Evolutionary conservation across 2,797 vertebrate genomes (phyloP), one percentile per base, ranked within the genome.

Genomic region (Meriones psammophilus): DNA sequence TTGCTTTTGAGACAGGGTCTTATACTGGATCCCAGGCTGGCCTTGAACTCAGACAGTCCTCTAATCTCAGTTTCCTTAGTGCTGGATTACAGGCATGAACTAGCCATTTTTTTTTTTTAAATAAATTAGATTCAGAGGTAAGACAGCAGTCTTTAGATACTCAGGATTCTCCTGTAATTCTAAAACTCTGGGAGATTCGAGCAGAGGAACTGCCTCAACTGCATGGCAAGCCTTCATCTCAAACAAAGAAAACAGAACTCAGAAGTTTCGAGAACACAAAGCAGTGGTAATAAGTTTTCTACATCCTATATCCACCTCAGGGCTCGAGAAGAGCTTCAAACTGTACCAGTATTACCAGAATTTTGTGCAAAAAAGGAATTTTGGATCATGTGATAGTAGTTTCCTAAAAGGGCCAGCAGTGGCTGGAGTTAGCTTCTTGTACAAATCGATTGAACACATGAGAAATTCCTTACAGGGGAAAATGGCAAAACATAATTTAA

Each of bases 401-500:
- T 81, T 87, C 89, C 83, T 18, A 68, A 46, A 96, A 91, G 76
- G 50, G 71, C 77, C 5, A 46, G 89, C 36, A 22, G 36, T 15
- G 24, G 87, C 58, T 79, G 20, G 60, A 60, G 88, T 64, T 39
- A 18, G 76, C 77, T 50, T 81, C 92, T 71, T 91, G 96, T 66
- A 97, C 97, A 97, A 98, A 98, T 98, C 93, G 96, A 98, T 97
- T 94, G 95, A 98, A 98, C 92, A 94, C 96, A 50, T 84, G 83
- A 98, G 97, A 97, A 98, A 98, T 97, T 96, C 97, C 97, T 92
- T 86, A 71, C 83, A 68, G 96, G 88, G 87, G 28, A 88, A 97
- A 98, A 98, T 58, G 95, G 97, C 66, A 96, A 98, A 98, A 98
- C 96, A 98, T 90, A 98, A 98, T 96, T 98, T 97, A 98, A 98